These are phyloP conservation scores for Silurus glanis DNA, from an alignment of 2,113 vertebrate species.

Conservation along the genomic window DNA sequence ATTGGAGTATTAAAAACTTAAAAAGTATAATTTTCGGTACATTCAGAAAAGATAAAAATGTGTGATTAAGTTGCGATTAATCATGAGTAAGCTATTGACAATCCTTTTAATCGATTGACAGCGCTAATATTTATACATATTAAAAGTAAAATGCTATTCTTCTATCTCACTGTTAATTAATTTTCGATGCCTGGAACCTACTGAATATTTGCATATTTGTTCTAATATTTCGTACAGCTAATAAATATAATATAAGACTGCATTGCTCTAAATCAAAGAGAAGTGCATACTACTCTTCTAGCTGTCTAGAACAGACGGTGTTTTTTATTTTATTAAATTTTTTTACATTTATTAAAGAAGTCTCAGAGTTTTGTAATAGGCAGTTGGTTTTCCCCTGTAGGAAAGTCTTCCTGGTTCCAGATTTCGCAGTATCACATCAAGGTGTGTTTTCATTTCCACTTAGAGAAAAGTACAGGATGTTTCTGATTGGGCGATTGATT, in stretches of 20 bases:
- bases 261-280: neutral
- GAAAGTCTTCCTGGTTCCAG: neutral
- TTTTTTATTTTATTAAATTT: too few relatives aligned
- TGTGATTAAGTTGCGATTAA: too few relatives aligned
- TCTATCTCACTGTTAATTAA: neutral
- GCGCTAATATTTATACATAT: neutral
- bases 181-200: neutral
- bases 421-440: neutral
- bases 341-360: neutral
- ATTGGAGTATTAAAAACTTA: too few relatives aligned
- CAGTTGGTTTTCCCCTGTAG: neutral
- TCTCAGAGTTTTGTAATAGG: neutral
- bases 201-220: too few relatives aligned
- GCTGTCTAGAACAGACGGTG: too few relatives aligned
- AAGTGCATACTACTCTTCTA: neutral
- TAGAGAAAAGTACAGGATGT: neutral
- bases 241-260: neutral
- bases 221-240: neutral
- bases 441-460: neutral
- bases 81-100: too few relatives aligned
- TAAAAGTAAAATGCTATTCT: neutral
- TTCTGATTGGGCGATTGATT: neutral
- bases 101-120: too few relatives aligned
- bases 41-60: too few relatives aligned
- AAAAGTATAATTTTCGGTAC: too few relatives aligned